Base-by-base conservation (phyloP, 2,113 vertebrate species). In the Lepisosteus oculatus region DNA sequence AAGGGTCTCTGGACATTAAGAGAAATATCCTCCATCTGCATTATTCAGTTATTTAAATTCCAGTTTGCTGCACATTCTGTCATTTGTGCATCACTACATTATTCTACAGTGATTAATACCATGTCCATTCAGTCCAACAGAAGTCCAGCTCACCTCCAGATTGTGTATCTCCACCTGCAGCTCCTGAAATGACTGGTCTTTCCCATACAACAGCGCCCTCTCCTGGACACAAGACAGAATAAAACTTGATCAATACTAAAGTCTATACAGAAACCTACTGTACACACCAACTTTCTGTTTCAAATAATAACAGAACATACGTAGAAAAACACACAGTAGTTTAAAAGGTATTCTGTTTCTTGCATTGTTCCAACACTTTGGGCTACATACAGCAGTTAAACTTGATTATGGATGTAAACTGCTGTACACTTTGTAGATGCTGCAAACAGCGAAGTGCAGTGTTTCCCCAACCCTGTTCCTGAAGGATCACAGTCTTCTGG, bases 201-300 rank as follows among this genome's bases (percentile, higher is more conserved):
- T 88, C 74, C 84, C 79, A 0, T 81, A 78, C 4, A 84, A 77
- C 2, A 89, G 67, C 8, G 83, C 86, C 78, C 75, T 86, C 75
- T 92, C 86, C 89, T 92, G 78, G 61, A 77, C 54, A 70, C 4
- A 63, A 41, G 57, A 57, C 69, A 80, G 47, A 61, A 71, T 1
- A 29, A n/a, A n/a, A 3, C 12, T 69, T 45, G 9, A 67, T 29
- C 13, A 15, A 13, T 44, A 15, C 42, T 61, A 6, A 11, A 41
- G 13, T 6, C 47, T 64, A 44, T 6, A 6, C 11, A 29, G 29
- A 29, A 29, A 29, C 29, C 29, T 29, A 29, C 15, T 17, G 15
- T 17, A 17, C 29, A 29, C 29, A 29, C 29, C 29, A 29, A 29
- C 29, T 29, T 29, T 29, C 29, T 1, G 29, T 29, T 29, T 29